Conservation (phyloP, 2,113 vertebrate species). For the Aphyosemion australe region DNA sequence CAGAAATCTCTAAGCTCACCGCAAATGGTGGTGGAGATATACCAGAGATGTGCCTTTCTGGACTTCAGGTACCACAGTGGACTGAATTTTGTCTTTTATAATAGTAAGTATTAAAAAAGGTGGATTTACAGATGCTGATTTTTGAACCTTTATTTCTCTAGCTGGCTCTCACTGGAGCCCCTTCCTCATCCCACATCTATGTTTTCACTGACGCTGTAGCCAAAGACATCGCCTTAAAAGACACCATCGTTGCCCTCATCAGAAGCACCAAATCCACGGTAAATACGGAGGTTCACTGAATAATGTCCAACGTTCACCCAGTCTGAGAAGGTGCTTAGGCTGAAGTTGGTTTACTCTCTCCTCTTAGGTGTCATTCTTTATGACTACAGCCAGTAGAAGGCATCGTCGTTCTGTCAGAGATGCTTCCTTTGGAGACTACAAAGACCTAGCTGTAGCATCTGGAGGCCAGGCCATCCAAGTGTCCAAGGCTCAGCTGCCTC, state of each 20-base stretch:
- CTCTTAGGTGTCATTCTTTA: conserved; percentile 73
- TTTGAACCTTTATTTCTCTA: conserved; percentile 32
- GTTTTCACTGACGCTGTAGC: conserved; percentile 78
- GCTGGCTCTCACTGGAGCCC: conserved; percentile 76
- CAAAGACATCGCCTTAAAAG: conserved; percentile 72
- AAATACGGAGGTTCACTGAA: conserved; percentile 23
- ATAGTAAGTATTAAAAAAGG: background rate
- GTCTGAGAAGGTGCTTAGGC: background rate
- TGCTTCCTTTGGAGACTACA: conserved; percentile 57
- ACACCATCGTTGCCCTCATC: conserved; percentile 73
- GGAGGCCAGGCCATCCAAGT: conserved; percentile 77
- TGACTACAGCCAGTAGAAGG: background rate
- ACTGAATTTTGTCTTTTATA: background rate
- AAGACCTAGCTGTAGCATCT: conserved; percentile 72
- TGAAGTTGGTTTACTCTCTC: background rate
- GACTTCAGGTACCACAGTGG: conserved; percentile 70
- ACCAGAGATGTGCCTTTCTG: conserved; percentile 80
- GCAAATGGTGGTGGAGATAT: conserved; percentile 41
- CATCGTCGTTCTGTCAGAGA: conserved; percentile 40
- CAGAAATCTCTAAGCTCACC: conserved; percentile 55
- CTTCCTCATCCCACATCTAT: conserved; percentile 72
- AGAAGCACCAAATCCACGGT: conserved; percentile 73
- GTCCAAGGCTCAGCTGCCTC: conserved; percentile 60
- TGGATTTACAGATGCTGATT: background rate
- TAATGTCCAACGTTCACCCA: background rate